These are phyloP conservation scores for Luidia sarsii DNA, from an alignment of 53 echinoderm and acorn worm genomes.

Conservation along the genomic window DNA sequence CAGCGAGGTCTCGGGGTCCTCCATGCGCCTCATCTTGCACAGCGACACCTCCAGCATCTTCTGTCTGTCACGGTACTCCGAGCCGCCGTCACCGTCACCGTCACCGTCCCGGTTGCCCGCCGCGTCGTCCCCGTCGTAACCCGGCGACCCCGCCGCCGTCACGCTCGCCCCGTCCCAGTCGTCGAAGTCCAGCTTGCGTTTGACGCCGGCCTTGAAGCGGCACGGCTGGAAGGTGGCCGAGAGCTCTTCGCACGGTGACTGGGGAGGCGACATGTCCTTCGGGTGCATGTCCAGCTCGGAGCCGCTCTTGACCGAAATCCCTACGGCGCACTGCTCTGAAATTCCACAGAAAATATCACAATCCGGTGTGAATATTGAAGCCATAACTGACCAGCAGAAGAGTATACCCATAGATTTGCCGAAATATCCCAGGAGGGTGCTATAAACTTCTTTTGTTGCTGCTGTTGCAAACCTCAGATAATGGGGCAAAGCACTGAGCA, in stretches of 20 bases:
- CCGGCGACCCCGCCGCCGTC: neutral
- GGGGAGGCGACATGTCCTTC: slow-evolving; percentile 9
- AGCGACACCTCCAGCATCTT: slow-evolving; percentile 62
- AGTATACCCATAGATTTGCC: too few species aligned
- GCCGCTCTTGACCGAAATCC: slow-evolving; percentile 22
- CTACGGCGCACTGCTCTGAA: slow-evolving; percentile 52
- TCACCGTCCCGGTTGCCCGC: neutral
- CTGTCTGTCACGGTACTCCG: slow-evolving; percentile 37
- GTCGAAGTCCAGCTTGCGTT: slow-evolving; percentile 50
- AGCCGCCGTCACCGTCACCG: neutral
- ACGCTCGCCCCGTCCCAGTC: neutral
- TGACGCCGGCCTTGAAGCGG: slow-evolving; percentile 45
- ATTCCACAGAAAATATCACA: neutral
- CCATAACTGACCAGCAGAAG: too few species aligned
- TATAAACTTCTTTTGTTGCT: too few species aligned
- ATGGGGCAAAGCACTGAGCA: too few species aligned
- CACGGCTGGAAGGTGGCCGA: slow-evolving; percentile 23
- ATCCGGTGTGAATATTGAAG: too few species aligned
- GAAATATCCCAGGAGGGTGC: too few species aligned
- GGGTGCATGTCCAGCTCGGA: slow-evolving; percentile 30
- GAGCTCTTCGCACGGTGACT: neutral
- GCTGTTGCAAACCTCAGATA: too few species aligned
- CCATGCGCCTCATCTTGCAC: slow-evolving; percentile 70
- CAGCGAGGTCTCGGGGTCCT: slow-evolving; percentile 69
- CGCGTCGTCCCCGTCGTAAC: slow-evolving; percentile 4